Percentiles rank a stretch among this genome's conserved stretches.
phyloP scores from a whole-genome alignment of 1,140 invertebrate genomes.

The Papilio helenus region DNA sequence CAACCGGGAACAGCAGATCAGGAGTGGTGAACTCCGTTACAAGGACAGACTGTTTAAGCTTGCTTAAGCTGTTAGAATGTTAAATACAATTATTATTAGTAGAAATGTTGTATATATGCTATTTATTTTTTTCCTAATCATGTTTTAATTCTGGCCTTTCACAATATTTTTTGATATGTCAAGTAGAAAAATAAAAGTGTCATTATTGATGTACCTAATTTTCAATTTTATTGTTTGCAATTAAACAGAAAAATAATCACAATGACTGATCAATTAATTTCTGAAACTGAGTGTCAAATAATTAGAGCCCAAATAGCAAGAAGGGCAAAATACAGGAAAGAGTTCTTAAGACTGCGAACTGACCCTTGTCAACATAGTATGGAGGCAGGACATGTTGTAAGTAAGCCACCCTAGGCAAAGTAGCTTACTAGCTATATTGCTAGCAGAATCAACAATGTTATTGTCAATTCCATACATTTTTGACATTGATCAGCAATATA shows the following conservation, averaged over 20 bases:
- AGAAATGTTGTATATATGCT: slow-evolving; percentile 33
- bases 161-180: not conserved
- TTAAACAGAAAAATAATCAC: slow-evolving; percentile 38
- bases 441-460: too few relatives aligned
- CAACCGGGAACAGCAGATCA: slow-evolving; percentile 83
- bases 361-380: slow-evolving; percentile 84
- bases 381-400: slow-evolving; percentile 69
- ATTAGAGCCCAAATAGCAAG: slow-evolving; percentile 83
- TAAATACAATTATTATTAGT: slow-evolving; percentile 38
- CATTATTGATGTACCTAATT: slow-evolving; percentile 7
- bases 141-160: slow-evolving; percentile 16
- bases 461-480: too few relatives aligned
- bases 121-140: slow-evolving; percentile 25
- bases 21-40: slow-evolving; percentile 88
- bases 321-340: slow-evolving; percentile 82
- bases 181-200: slow-evolving; percentile 43
- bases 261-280: slow-evolving; percentile 64
- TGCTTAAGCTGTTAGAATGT: slow-evolving; percentile 36
- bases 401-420: slow-evolving; percentile 29
- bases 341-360: slow-evolving; percentile 86
- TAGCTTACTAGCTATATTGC: too few relatives aligned
- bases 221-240: slow-evolving; percentile 35
- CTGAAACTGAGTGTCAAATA: slow-evolving; percentile 75
- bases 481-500: too few relatives aligned
- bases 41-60: slow-evolving; percentile 84